Percentiles rank a stretch among this genome's conserved stretches.
Evolutionary conservation across 2,888 invertebrate species (phyloP).

Genomic region (Heteropelma amictum): DNA sequence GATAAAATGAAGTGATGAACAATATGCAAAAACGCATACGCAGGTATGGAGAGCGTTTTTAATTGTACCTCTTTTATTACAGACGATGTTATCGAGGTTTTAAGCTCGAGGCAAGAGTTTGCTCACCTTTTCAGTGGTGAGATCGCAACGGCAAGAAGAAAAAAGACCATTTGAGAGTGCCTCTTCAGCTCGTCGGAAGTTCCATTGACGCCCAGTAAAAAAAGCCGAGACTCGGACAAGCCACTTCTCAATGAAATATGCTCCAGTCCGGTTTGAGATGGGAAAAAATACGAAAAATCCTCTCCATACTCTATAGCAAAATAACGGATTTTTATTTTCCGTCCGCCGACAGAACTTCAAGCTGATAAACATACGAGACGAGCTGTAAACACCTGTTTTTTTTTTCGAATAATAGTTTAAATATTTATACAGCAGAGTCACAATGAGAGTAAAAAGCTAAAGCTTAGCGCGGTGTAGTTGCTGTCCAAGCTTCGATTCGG

Average conservation of each 20-base stretch:
- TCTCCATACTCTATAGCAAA: background rate
- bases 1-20: no score
- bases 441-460: background rate
- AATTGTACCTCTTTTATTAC: constrained; percentile 55
- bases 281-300: background rate
- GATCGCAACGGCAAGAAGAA: constrained; percentile 66
- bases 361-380: constrained; percentile 25
- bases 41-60: no score
- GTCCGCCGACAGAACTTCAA: background rate
- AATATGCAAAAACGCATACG: no score
- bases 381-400: constrained; percentile 26
- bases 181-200: constrained; percentile 66
- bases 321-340: constrained; percentile 16
- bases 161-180: constrained; percentile 76
- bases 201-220: constrained; percentile 61
- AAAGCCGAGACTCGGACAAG: constrained; percentile 66
- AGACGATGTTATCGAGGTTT: constrained; percentile 82
- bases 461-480: constrained; percentile 22
- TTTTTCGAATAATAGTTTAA: constrained; percentile 6
- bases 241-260: constrained; percentile 67
- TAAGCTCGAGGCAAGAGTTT: constrained; percentile 82
- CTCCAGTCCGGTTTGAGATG: constrained; percentile 65
- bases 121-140: constrained; percentile 79
- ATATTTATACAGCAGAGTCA: constrained; percentile 17
- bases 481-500: constrained; percentile 29